A percentile compares a stretch with the other conserved stretches of the same genome.
These are phyloP conservation scores for Micromys minutus DNA, from an alignment of 2,113 vertebrate species.

Conservation along the genomic window DNA sequence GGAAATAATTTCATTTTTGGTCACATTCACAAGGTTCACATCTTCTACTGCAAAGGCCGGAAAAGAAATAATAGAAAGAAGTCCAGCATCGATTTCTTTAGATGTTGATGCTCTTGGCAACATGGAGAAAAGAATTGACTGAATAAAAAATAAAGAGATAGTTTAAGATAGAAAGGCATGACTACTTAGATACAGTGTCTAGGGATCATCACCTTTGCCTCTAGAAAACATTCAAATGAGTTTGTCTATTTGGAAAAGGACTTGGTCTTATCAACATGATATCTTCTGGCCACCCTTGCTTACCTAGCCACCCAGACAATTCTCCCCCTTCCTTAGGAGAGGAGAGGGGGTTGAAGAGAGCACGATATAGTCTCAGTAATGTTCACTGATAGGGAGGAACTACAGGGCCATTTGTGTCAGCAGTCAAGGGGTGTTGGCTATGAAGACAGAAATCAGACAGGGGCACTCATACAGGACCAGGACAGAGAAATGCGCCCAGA, in stretches of 20 bases:
- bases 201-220: not conserved
- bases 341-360: not conserved
- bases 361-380: not conserved
- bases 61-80: slow-evolving; percentile 97
- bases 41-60: slow-evolving; percentile 99
- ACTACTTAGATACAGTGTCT: not conserved
- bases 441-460: slow-evolving; percentile 27
- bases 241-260: not conserved
- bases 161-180: slow-evolving; percentile 15
- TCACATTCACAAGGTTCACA: slow-evolving; percentile 93
- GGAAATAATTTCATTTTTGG: slow-evolving; percentile 96
- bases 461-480: not conserved
- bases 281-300: not conserved
- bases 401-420: not conserved
- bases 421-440: not conserved
- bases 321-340: not conserved
- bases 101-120: slow-evolving; percentile 97
- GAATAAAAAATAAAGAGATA: slow-evolving; percentile 68
- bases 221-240: not conserved
- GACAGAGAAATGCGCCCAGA: not conserved
- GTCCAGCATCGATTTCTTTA: slow-evolving; percentile 98
- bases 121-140: slow-evolving; percentile 99
- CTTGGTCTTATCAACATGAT: slow-evolving; percentile 8
- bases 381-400: not conserved
- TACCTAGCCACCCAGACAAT: not conserved